Base-by-base conservation (phyloP, 2,888 invertebrate species). In the Spodoptera picta region DNA sequence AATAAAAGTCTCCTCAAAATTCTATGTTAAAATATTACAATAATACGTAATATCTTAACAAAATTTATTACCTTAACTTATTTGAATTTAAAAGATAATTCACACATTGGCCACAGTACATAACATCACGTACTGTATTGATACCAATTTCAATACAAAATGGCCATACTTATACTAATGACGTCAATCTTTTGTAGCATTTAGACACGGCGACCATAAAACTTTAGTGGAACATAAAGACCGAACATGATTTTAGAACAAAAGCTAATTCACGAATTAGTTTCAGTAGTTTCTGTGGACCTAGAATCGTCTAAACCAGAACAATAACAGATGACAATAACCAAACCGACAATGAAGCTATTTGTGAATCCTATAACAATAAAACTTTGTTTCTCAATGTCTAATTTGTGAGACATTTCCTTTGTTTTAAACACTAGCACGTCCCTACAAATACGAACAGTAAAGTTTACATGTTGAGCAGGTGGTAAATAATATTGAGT, bases 141-240 rank as follows among this genome's bases (percentile, higher is more conserved):
- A 72, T 68, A 63, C 41, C 46, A 41, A 63, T 66, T 52, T 60
- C 14, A 64, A 62, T 58, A 69, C 47, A 62, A 66, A 36, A 66
- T 45, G 58, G 31, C 56, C 23, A 65, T 58, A 75, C 46, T 52
- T 31, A 56, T 6, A 12, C 46, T 58, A 67, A 65, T 84, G 83
- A 85, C 85, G 83, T 85, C 82, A 82, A 80, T 70, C 73, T 75
- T 79, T 82, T 80, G 80, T 73, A 76, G 70, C 52, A 80, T 84
- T 86, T 81, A 75, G 84, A 69, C 65, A 70, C 77, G 71, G 80
- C 64, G 43, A 64, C 69, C 73, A 76, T 84, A 80, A 83, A 82
- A 78, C 59, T 60, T 64, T 56, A 67, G 60, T 57, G 24, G 60
- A 70, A 55, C 54, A 56, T 66, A 58, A 55, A 55, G 42, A 71